Evolutionary conservation across 2,888 invertebrate species (phyloP).

Genomic region (Xanthia icteritia): DNA sequence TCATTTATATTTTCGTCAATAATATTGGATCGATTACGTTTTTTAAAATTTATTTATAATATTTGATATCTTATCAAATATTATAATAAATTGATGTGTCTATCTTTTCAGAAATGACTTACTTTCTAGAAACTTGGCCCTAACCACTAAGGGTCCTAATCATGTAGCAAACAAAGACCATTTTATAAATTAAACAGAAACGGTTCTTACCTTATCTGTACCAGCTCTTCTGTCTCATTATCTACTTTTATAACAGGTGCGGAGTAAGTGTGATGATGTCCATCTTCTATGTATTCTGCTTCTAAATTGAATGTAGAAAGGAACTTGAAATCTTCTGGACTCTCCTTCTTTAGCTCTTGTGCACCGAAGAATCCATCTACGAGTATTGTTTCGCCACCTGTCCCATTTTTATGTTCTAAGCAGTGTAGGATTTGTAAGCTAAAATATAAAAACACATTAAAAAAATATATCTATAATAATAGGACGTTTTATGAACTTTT

Average conservation of each 20-base stretch:
- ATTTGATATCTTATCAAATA: too few species aligned
- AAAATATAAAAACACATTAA: constrained; percentile 34
- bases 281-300: constrained; percentile 92
- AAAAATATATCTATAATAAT: too few species aligned
- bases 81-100: too few species aligned
- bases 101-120: too few species aligned
- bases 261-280: constrained; percentile 89
- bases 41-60: too few species aligned
- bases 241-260: constrained; percentile 91
- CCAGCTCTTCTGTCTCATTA: constrained; percentile 88
- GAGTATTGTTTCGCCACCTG: constrained; percentile 93
- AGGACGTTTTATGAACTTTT: neutral
- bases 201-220: constrained; percentile 90
- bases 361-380: constrained; percentile 94
- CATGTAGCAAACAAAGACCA: too few species aligned
- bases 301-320: constrained; percentile 90
- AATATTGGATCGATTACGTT: too few species aligned
- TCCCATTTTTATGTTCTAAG: constrained; percentile 86
- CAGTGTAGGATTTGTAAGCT: constrained; percentile 88
- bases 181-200: too few species aligned
- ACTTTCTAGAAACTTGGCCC: too few species aligned
- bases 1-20: too few species aligned
- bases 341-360: constrained; percentile 85
- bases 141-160: too few species aligned
- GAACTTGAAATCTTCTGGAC: constrained; percentile 90